Evolutionary conservation across 1,140 invertebrate genomes (phyloP), one percentile per base, ranked within the genome.

Genomic region (Atopsyche davidsoni): DNA sequence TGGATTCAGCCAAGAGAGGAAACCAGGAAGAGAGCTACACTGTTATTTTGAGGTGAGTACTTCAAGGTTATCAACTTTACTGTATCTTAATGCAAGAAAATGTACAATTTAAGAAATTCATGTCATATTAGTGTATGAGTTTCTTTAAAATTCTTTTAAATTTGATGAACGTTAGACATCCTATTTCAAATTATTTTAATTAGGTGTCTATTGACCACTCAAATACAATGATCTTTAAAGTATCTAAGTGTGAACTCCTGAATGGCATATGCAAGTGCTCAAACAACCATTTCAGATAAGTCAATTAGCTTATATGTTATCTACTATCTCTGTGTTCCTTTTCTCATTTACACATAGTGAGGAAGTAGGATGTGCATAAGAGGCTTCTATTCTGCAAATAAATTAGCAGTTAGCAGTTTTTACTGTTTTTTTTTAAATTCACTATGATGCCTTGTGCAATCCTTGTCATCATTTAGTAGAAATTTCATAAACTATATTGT

Each of bases 11-110:
- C 11, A 72, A 73, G 38, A 70, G 75, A 46, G 57, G 73, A 52
- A 75, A 77, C 35, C 75, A 77, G 54, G 70, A 73, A 1, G 81
- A 82, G 49, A 80, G 81, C 59, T 82, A 81, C 53, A 82, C 80
- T 9, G 80, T 83, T 51, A 82, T 82, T 56, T 65, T 78, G 31
- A 71, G 70, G 73, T 74, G 28, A 36, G 23, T 36, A 10, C 11
- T 34, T 23, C 14, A 14, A n/a, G 18, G 23, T 21, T 22, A 18
- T 23, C n/a, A 42, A 42, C 7, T 42, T 9, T 16, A 22, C 10
- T 23, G 9, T 14, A n/a, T 4, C 9, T 31, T 9, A 31, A n/a
- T 31, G n/a, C n/a, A 10, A n/a, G 9, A n/a, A 10, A n/a, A n/a
- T 31, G 9, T 31, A 9, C 9, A 31, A n/a, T 31, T 31, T 31